Base-by-base conservation (phyloP, 2,113 vertebrate species). In the Coptodon rendalli region DNA sequence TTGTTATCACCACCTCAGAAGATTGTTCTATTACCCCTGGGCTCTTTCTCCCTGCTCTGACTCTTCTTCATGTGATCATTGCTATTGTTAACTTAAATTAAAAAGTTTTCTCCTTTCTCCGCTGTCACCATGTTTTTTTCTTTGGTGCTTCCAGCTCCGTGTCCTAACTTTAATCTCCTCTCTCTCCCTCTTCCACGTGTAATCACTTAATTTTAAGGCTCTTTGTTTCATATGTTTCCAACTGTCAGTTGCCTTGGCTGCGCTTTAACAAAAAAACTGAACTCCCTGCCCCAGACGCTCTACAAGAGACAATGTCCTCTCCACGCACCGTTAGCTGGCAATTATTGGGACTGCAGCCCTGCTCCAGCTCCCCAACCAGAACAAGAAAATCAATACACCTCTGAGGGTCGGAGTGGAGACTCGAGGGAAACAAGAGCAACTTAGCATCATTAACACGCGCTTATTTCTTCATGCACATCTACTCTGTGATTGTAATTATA, bases 301-400 rank as follows among this genome's bases (percentile, higher is more conserved):
- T 79, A 80, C 48, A 43, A 87, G 81, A 92, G 89, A 87, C 89
- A 66, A 57, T 85, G 91, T 90, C 81, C 83, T 84, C 81, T 92
- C 84, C 87, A 91, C 10, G 83, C 93, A 92, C 86, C 1, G 86
- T 92, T 92, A 89, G 48, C 86, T 73, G 71, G 86, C 93, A 93
- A 92, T 95, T 95, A 89, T 85, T 56, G 78, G 59, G 83, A 88
- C 92, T 84, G 29, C 59, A 80, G 89, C 83, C n/a, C 38, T 63
- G 82, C 85, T 54, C 31, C 56, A 68, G 89, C 53, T 90, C 45
- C 80, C n/a, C 54, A 50, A 83, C 83, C 84, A 83, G 85, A 16
- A 85, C 73, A 80, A 43, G 34, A 84, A 54, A 90, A 89, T 93
- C 86, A 79, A 86, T 92, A 86, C 83, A 84, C 38, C 85, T 84